Evolutionary conservation across 2,888 invertebrate genomes (phyloP).

Genomic region (Cybosia mesomella): DNA sequence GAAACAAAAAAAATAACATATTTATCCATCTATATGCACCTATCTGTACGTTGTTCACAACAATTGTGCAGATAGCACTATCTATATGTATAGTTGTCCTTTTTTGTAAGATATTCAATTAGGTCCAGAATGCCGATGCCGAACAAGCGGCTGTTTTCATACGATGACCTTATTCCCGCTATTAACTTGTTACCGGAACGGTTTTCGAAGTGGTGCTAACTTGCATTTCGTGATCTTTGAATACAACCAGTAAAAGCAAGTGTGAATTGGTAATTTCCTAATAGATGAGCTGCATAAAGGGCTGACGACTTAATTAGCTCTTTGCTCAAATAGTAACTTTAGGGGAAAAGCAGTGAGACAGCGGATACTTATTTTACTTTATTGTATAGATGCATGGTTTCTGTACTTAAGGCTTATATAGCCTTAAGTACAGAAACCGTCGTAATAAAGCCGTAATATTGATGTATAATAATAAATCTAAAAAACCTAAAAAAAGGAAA

Average conservation of each 20-base stretch:
- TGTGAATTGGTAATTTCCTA: constrained; percentile 76
- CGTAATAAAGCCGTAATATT: too few species aligned
- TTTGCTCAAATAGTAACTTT: neutral
- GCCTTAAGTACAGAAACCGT: too few species aligned
- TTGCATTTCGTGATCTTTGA: constrained; percentile 76
- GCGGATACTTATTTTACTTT: neutral
- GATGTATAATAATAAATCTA: neutral
- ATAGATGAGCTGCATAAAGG: constrained; percentile 57
- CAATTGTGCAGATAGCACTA: neutral
- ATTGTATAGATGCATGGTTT: neutral
- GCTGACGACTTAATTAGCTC: constrained; percentile 37
- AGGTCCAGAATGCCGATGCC: neutral
- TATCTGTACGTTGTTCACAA: neutral
- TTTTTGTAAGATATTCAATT: neutral
- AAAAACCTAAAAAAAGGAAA: neutral
- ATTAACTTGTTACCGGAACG: constrained; percentile 53
- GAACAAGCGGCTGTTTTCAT: constrained; percentile 20
- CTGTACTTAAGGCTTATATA: neutral
- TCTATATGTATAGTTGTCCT: constrained; percentile 6
- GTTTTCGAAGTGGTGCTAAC: constrained; percentile 77
- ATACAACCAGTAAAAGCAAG: constrained; percentile 70
- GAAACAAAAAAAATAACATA: neutral
- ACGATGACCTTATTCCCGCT: constrained; percentile 25
- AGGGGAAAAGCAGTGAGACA: neutral
- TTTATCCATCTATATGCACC: neutral